phyloP scores from a whole-genome alignment of 1,140 invertebrate genomes.

The Neodiprion pinetum region DNA sequence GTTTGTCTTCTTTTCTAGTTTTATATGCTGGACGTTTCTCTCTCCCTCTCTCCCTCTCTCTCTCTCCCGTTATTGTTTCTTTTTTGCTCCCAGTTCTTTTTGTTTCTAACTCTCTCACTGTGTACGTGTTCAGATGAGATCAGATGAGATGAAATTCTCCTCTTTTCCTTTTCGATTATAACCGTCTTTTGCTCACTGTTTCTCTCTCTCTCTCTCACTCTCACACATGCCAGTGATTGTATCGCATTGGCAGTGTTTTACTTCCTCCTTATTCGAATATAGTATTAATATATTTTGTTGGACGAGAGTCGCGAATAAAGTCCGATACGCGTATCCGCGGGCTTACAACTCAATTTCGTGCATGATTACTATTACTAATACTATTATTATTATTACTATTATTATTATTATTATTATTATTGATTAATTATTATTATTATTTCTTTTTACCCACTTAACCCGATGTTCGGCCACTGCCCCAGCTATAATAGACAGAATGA shows the following conservation, averaged over 20 bases:
- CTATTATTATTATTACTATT: slow-evolving; percentile 45
- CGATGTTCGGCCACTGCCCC: slow-evolving; percentile 21
- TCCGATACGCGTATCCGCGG: too few species aligned
- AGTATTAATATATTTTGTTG: slow-evolving; percentile 62
- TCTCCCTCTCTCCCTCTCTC: background rate
- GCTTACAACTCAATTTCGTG: slow-evolving; percentile 41
- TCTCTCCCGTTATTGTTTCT: background rate
- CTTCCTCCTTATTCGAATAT: slow-evolving; percentile 34
- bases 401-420: slow-evolving; percentile 30
- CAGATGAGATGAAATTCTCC: too few species aligned
- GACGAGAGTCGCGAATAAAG: slow-evolving; percentile 41
- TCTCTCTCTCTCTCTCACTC: slow-evolving; percentile 20
- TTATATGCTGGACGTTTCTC: background rate
- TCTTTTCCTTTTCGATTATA: too few species aligned
- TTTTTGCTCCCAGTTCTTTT: slow-evolving; percentile 25
- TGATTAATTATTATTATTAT: slow-evolving; percentile 32
- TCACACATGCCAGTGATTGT: too few species aligned
- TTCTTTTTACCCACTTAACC: slow-evolving; percentile 23
- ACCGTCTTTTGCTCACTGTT: slow-evolving; percentile 1
- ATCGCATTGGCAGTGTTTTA: background rate
- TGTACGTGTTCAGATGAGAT: slow-evolving; percentile 10
- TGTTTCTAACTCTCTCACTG: slow-evolving; percentile 20
- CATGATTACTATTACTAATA: slow-evolving; percentile 56
- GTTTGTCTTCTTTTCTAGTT: slow-evolving; percentile 12
- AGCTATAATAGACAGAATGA: background rate